Percentiles rank a stretch among this genome's conserved stretches.
These are phyloP conservation scores for Silurus asotus DNA, from an alignment of 2,113 vertebrate genomes.

Conservation along the genomic window DNA sequence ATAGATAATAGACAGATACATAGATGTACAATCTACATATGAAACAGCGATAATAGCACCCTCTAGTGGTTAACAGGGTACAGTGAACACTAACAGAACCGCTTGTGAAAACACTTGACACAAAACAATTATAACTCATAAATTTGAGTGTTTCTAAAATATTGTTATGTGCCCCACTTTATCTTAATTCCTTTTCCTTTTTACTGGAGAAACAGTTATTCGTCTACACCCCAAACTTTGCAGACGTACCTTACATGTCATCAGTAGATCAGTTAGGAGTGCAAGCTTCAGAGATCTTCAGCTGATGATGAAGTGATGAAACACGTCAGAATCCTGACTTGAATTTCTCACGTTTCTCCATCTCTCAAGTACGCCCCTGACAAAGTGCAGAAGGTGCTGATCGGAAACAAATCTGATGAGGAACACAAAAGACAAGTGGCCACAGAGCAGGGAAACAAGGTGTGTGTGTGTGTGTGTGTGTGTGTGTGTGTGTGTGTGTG, in stretches of 20 bases:
- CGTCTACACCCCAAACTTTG: neutral
- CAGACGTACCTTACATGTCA: neutral
- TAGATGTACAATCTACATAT: too few relatives aligned
- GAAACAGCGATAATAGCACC: too few relatives aligned
- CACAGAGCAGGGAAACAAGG: constrained; percentile 91
- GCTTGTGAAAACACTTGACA: too few relatives aligned
- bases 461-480: constrained; percentile 57
- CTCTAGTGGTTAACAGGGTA: too few relatives aligned
- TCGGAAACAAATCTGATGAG: constrained; percentile 93
- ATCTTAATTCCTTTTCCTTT: too few relatives aligned
- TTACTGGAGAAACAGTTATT: neutral
- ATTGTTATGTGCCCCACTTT: neutral
- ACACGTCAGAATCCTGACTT: constrained; percentile 7
- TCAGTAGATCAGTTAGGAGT: too few relatives aligned
- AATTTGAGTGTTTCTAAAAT: too few relatives aligned
- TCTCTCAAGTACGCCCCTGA: constrained; percentile 85
- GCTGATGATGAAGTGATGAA: neutral
- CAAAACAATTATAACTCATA: too few relatives aligned
- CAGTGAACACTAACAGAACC: too few relatives aligned
- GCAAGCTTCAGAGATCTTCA: neutral
- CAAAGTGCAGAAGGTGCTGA: constrained; percentile 92
- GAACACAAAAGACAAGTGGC: constrained; percentile 94
- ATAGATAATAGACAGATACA: neutral
- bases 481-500: constrained; percentile 8
- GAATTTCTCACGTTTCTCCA: neutral